Evolutionary conservation across 2,113 vertebrate genomes (phyloP).

Genomic region (Mormyrus iriodes): DNA sequence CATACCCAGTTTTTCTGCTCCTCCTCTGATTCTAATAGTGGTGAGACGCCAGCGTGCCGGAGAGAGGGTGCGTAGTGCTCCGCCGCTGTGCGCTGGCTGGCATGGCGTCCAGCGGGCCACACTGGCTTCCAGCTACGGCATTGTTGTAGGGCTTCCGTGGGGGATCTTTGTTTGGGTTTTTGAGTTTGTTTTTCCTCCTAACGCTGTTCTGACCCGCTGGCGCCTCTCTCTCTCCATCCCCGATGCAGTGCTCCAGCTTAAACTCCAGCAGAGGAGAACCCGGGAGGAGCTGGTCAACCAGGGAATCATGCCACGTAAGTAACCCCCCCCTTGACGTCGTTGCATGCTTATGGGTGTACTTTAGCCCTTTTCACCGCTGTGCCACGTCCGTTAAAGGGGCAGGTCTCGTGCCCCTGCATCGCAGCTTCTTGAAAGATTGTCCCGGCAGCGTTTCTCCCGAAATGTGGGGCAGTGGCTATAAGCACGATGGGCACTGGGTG

Average conservation of each 20-base stretch:
- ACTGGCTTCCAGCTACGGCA: not conserved
- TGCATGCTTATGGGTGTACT: not conserved
- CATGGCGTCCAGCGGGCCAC: not conserved
- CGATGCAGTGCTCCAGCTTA: conserved; percentile 92
- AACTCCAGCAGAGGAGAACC: conserved; percentile 94
- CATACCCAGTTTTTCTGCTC: not conserved
- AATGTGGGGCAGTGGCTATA: not conserved
- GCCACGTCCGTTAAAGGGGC: not conserved
- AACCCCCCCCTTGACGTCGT: not conserved
- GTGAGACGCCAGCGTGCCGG: not conserved
- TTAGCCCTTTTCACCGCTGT: not conserved
- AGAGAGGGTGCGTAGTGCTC: not conserved
- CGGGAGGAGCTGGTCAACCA: conserved; percentile 95
- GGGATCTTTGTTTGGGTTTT: not conserved
- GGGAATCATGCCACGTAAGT: conserved; percentile 99
- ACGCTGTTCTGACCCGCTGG: not conserved
- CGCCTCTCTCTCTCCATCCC: conserved; percentile 44
- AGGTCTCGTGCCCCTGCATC: not conserved
- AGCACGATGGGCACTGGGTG: not conserved
- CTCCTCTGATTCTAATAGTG: not conserved
- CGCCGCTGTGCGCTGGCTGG: not conserved
- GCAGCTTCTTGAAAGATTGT: not conserved
- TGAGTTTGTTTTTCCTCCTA: not conserved
- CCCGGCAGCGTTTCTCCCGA: not conserved
- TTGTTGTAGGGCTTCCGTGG: not conserved